Evolutionary conservation across 1,140 invertebrate species (phyloP).

Genomic region (Drosophila baimaii): DNA sequence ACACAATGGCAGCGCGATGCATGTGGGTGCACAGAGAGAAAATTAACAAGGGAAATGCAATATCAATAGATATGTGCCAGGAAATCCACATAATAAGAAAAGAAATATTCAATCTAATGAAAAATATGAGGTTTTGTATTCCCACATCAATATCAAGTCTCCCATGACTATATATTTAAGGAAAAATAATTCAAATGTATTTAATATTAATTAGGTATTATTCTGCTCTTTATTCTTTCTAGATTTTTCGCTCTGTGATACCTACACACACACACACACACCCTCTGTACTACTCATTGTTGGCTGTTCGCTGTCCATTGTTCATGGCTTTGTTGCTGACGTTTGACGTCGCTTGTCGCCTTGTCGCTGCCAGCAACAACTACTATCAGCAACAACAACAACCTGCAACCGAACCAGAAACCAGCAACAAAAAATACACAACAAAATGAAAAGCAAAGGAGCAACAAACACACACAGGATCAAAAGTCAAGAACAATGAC

Average conservation of each 20-base stretch:
- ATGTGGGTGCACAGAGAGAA: constrained; percentile 9
- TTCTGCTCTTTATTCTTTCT: too few relatives aligned
- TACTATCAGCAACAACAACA: constrained; percentile 8
- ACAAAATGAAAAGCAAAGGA: background rate
- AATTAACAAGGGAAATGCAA: background rate
- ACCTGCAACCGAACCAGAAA: background rate
- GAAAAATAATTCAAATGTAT: too few relatives aligned
- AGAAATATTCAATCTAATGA: too few relatives aligned
- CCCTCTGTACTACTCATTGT: constrained; percentile 46
- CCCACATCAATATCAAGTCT: too few relatives aligned
- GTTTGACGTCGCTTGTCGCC: constrained; percentile 76
- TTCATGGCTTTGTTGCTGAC: constrained; percentile 74
- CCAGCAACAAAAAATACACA: constrained; percentile 2
- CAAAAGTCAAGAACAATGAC: constrained; percentile 82
- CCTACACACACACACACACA: background rate
- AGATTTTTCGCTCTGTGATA: background rate
- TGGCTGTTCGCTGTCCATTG: constrained; percentile 50
- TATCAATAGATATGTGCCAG: too few relatives aligned
- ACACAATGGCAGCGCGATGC: constrained; percentile 32
- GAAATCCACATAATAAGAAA: too few relatives aligned
- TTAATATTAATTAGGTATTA: too few relatives aligned
- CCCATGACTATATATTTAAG: too few relatives aligned
- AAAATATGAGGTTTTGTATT: too few relatives aligned
- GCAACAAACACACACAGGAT: constrained; percentile 44
- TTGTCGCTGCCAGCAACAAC: constrained; percentile 71